Evolutionary conservation across 1,140 invertebrate species (phyloP).

Genomic region (Cherax quadricarinatus): DNA sequence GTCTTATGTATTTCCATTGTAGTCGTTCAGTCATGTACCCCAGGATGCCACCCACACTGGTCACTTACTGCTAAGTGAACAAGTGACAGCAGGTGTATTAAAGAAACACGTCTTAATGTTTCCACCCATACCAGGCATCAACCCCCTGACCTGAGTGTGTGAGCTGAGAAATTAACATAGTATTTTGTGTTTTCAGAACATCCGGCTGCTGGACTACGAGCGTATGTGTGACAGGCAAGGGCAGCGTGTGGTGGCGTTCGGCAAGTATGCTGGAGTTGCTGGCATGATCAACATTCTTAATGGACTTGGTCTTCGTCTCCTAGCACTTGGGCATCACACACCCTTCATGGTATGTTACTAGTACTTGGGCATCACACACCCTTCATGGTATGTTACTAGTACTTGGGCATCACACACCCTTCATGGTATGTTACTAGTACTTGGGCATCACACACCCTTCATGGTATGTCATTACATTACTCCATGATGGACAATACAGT

Average conservation of each 20-base stretch:
- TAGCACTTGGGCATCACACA: constrained; percentile 98
- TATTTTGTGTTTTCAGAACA: constrained; percentile 83
- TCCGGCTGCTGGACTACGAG: constrained; percentile 98
- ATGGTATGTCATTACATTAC: neutral
- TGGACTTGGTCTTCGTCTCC: constrained; percentile 93
- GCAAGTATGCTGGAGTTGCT: constrained; percentile 98
- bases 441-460: constrained; percentile 89
- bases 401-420: constrained; percentile 89
- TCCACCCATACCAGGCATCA: too few relatives aligned
- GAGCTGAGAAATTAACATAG: too few relatives aligned
- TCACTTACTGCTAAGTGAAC: too few relatives aligned
- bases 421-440: constrained; percentile 19
- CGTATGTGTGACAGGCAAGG: constrained; percentile 93
- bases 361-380: constrained; percentile 89
- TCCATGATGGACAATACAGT: too few relatives aligned
- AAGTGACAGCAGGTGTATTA: too few relatives aligned
- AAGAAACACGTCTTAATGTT: too few relatives aligned
- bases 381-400: constrained; percentile 20
- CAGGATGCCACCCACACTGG: too few relatives aligned
- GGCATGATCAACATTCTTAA: constrained; percentile 99
- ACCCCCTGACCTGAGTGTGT: too few relatives aligned
- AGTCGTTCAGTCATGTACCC: too few relatives aligned
- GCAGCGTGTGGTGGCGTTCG: constrained; percentile 97
- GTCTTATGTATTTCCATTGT: too few relatives aligned
- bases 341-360: constrained; percentile 35